Evolutionary conservation across 1,140 invertebrate genomes (phyloP).

Genomic region (Ceratosolen fusciceps): DNA sequence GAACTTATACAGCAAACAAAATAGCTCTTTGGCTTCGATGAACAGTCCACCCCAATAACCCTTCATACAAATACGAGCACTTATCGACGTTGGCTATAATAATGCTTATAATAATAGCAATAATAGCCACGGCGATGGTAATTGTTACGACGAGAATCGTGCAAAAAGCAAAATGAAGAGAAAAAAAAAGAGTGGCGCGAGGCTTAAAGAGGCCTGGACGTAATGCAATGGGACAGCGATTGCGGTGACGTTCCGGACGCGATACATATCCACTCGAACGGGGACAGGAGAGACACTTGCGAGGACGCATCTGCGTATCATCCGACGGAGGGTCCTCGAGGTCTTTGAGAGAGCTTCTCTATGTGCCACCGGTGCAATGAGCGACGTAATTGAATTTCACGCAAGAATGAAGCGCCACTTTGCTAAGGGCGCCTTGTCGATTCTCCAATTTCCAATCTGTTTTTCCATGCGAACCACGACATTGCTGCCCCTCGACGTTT

Average conservation of each 20-base stretch:
- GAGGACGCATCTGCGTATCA: slow-evolving; percentile 66
- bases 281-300: slow-evolving; percentile 53
- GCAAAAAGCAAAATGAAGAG: no score
- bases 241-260: slow-evolving; percentile 62
- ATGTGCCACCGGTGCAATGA: slow-evolving; percentile 58
- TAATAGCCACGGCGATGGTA: no score
- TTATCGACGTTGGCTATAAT: neutral
- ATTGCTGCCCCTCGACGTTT: no score
- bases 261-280: slow-evolving; percentile 45
- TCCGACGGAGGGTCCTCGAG: slow-evolving; percentile 54
- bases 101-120: no score
- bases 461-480: no score
- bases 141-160: no score
- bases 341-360: slow-evolving; percentile 30
- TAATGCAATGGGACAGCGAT: slow-evolving; percentile 66
- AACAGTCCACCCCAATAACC: neutral
- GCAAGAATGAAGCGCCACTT: slow-evolving; percentile 56
- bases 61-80: neutral
- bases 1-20: slow-evolving; percentile 18
- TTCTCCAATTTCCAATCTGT: no score
- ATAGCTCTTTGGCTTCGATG: slow-evolving; percentile 9
- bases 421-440: neutral
- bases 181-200: neutral
- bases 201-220: slow-evolving; percentile 9
- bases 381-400: slow-evolving; percentile 70